A percentile compares a stretch with the other conserved stretches of the same genome.
Conservation (phyloP, 2,888 invertebrate species). For the Lordiphosa andalusiaca region DNA sequence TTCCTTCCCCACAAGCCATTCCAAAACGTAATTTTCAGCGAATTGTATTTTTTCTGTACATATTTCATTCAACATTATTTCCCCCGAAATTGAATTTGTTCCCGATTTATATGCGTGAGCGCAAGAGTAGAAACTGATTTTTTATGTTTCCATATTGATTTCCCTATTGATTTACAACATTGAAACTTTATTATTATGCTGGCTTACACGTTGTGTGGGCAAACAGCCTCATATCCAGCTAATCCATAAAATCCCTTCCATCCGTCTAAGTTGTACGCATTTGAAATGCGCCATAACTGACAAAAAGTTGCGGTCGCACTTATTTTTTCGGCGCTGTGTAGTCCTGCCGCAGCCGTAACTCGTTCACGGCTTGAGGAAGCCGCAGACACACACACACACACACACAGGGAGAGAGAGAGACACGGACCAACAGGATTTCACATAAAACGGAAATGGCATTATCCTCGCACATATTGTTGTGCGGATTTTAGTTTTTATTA, state of each 20-base stretch:
- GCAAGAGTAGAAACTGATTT: conserved; percentile 3
- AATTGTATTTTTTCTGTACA: no score
- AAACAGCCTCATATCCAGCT: conserved; percentile 18
- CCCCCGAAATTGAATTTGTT: neutral
- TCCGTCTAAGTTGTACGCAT: conserved; percentile 47
- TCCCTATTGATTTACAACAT: conserved; percentile 15
- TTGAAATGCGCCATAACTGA: conserved; percentile 53
- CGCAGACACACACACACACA: conserved; percentile 30
- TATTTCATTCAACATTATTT: no score
- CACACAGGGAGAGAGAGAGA: no score
- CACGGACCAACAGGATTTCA: conserved; percentile 68
- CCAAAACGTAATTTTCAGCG: no score
- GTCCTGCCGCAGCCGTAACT: conserved; percentile 49
- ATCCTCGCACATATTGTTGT: conserved; percentile 76
- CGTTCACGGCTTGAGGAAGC: conserved; percentile 56
- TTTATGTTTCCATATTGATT: conserved; percentile 12
- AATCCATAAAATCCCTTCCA: conserved; percentile 63
- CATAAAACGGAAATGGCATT: conserved; percentile 76
- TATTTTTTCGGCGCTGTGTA: conserved; percentile 61
- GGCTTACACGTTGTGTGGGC: conserved; percentile 22
- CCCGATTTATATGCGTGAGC: neutral
- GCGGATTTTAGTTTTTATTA: conserved; percentile 75
- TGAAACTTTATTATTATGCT: conserved; percentile 18
- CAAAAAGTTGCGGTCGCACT: conserved; percentile 45
- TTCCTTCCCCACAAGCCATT: no score